Conservation (phyloP, 2,797 vertebrate species). For the Petrocephalus schoutedeni region DNA sequence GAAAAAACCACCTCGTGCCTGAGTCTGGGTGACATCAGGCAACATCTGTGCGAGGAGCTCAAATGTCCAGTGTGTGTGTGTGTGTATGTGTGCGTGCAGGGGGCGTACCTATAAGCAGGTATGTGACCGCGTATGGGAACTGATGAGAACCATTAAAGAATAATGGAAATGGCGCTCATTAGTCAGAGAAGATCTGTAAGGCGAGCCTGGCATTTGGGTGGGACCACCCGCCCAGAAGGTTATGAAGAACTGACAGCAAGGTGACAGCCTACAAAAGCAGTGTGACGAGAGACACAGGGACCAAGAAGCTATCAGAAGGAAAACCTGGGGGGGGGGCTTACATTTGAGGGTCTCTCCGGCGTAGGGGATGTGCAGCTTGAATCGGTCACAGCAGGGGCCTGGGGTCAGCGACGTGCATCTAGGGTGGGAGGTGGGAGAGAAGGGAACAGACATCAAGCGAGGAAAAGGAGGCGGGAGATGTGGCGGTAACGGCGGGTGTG, state of each 20-base stretch:
- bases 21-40: not conserved
- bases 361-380: constrained; percentile 96
- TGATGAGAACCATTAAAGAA: not conserved
- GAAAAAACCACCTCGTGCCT: not conserved
- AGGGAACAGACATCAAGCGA: not conserved
- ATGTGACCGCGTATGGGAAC: not conserved
- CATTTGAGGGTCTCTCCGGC: constrained; percentile 98
- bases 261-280: not conserved
- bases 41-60: not conserved
- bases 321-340: constrained; percentile 54
- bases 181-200: constrained; percentile 1
- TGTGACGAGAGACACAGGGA: not conserved
- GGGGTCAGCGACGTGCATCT: constrained; percentile 90
- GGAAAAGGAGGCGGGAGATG: not conserved
- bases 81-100: not conserved
- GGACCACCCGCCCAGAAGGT: not conserved
- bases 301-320: not conserved
- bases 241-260: not conserved
- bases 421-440: constrained; percentile 24
- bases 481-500: not conserved
- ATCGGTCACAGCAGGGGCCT: constrained; percentile 92
- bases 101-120: not conserved
- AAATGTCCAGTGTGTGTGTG: not conserved
- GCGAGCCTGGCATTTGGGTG: not conserved
- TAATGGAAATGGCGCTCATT: not conserved